Evolutionary conservation across 2,113 vertebrate genomes (phyloP).

Genomic region (Euleptes europaea): DNA sequence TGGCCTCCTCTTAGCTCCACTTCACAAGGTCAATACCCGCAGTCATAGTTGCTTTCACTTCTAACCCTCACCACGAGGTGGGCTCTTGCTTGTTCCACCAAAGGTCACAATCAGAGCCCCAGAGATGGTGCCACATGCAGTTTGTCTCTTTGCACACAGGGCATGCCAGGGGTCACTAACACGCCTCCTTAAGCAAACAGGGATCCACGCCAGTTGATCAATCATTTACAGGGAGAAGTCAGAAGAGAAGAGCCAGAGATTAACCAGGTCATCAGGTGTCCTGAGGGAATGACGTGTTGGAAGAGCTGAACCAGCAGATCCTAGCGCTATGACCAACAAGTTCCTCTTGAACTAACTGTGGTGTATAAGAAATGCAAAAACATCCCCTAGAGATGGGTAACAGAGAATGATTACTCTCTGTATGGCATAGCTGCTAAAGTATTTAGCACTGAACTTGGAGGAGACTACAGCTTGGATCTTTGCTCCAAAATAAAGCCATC

Average conservation of each 20-base stretch:
- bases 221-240: conserved; percentile 71
- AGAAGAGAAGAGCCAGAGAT: conserved; percentile 72
- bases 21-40: conserved; percentile 23
- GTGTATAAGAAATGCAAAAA: conserved; percentile 45
- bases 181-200: conserved; percentile 75
- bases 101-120: conserved; percentile 53
- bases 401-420: background rate
- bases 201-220: conserved; percentile 74
- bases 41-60: conserved; percentile 7
- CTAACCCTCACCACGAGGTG: rapidly evolving
- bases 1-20: conserved; percentile 9
- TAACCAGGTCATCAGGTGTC: conserved; percentile 75
- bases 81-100: conserved; percentile 36
- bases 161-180: conserved; percentile 64
- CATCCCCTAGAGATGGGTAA: conserved; percentile 20
- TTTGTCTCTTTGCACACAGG: conserved; percentile 51
- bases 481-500: background rate
- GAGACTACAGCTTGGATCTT: background rate
- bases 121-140: conserved; percentile 45
- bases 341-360: conserved; percentile 48
- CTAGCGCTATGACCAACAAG: conserved; percentile 60
- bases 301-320: conserved; percentile 74
- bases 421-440: background rate
- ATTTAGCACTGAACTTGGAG: background rate
- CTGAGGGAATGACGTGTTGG: conserved; percentile 68